Conservation (phyloP, 2,888 invertebrate species). For the Xestia xanthographa region DNA sequence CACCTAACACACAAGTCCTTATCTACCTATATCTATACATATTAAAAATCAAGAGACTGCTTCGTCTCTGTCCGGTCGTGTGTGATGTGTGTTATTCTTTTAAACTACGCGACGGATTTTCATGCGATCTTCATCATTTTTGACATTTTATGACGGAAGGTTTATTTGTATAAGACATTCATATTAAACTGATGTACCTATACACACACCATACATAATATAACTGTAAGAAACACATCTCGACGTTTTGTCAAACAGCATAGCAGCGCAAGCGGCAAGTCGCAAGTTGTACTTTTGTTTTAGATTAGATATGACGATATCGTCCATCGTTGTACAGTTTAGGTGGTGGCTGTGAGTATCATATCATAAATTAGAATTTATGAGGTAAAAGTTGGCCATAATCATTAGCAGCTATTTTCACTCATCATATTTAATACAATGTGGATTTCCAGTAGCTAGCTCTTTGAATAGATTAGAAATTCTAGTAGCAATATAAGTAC, state of each 20-base stretch:
- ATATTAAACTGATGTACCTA: not conserved
- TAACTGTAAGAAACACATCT: not conserved
- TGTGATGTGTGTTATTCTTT: not conserved
- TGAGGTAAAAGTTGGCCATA: not conserved
- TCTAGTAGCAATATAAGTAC: constrained; percentile 6
- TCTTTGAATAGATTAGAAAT: not conserved
- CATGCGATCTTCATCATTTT: not conserved
- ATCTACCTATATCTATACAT: not conserved
- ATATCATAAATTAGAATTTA: not conserved
- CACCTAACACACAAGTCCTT: not conserved
- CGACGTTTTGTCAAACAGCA: not conserved
- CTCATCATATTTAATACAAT: not conserved
- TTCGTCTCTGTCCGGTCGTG: not conserved
- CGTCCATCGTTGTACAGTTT: not conserved
- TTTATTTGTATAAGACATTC: not conserved
- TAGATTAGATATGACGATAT: not conserved
- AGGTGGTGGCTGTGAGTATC: not conserved
- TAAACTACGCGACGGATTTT: not conserved
- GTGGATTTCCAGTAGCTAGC: not conserved
- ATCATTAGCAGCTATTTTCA: too few relatives aligned
- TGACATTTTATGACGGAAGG: not conserved
- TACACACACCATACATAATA: not conserved
- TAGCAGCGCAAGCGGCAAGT: not conserved
- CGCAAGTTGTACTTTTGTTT: not conserved
- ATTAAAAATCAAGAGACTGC: not conserved